Percentiles rank a stretch among this genome's conserved stretches.
Evolutionary conservation across 2,113 vertebrate genomes (phyloP).

Genomic region (Scalopus aquaticus): DNA sequence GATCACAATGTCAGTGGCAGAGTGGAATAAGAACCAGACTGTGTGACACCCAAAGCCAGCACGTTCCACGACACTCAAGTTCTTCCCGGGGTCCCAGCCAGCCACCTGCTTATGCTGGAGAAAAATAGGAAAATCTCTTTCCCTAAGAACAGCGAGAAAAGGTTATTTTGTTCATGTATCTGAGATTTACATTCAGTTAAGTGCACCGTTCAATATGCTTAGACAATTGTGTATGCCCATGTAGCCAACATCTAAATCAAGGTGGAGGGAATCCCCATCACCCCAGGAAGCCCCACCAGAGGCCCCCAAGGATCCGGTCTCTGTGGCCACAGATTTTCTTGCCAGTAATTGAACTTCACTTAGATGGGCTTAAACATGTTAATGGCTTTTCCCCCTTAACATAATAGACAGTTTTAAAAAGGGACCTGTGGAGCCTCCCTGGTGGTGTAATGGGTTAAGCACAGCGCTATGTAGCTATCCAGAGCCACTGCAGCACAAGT

Average conservation of each 20-base stretch:
- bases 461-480: too few relatives aligned
- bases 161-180: neutral
- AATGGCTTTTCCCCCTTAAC: neutral
- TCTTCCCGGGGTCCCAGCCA: neutral
- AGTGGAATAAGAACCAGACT: neutral
- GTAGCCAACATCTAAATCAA: neutral
- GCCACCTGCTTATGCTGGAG: neutral
- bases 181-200: conserved; percentile 17
- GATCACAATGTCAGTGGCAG: neutral
- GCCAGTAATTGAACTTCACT: neutral
- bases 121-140: neutral
- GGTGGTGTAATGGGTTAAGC: too few relatives aligned
- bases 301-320: neutral
- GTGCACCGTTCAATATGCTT: neutral
- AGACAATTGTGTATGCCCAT: neutral
- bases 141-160: neutral
- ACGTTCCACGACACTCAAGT: neutral
- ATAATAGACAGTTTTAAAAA: neutral
- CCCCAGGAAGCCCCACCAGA: neutral
- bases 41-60: neutral
- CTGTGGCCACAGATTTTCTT: neutral
- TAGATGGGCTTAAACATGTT: neutral
- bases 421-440: too few relatives aligned
- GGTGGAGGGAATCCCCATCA: neutral
- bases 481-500: too few relatives aligned